These are phyloP conservation scores for Aplocera efformata DNA, from an alignment of 2,888 invertebrate species.

Conservation along the genomic window DNA sequence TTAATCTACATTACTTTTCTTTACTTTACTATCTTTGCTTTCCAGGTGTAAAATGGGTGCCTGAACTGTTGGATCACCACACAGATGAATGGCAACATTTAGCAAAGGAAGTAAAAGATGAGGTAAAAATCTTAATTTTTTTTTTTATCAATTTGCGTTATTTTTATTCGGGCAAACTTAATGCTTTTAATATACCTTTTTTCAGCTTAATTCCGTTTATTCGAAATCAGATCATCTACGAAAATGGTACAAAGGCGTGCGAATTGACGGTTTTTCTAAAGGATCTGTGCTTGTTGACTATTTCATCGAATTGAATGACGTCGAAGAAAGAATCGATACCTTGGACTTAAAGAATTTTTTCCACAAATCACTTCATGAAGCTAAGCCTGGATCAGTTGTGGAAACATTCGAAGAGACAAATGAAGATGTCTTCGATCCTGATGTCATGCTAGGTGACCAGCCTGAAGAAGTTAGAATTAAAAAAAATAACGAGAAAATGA, in stretches of 20 bases:
- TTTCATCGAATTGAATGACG: slow-evolving; percentile 89
- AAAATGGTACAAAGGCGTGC: slow-evolving; percentile 91
- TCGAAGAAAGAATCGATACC: slow-evolving; percentile 85
- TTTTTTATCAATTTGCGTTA: not conserved
- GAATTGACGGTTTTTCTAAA: slow-evolving; percentile 92
- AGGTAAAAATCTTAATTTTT: slow-evolving; percentile 72
- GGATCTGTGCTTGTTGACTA: slow-evolving; percentile 95
- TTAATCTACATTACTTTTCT: too few relatives aligned
- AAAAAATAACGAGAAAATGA: slow-evolving; percentile 72
- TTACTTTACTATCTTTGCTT: too few relatives aligned
- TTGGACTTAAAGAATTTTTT: slow-evolving; percentile 85
- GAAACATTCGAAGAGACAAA: slow-evolving; percentile 49
- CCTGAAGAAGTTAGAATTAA: slow-evolving; percentile 71
- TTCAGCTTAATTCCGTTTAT: slow-evolving; percentile 91
- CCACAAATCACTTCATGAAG: slow-evolving; percentile 81
- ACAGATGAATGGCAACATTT: slow-evolving; percentile 92
- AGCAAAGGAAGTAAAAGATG: slow-evolving; percentile 89
- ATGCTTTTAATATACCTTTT: too few relatives aligned
- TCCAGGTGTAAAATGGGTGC: slow-evolving; percentile 88
- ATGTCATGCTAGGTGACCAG: slow-evolving; percentile 71
- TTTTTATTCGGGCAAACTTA: too few relatives aligned
- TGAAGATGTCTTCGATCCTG: slow-evolving; percentile 57
- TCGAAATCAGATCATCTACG: slow-evolving; percentile 86
- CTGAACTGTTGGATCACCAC: slow-evolving; percentile 91
- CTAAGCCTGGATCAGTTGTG: slow-evolving; percentile 71